Base-by-base conservation (phyloP, 2,113 vertebrate species). In the Lagopus muta region DNA sequence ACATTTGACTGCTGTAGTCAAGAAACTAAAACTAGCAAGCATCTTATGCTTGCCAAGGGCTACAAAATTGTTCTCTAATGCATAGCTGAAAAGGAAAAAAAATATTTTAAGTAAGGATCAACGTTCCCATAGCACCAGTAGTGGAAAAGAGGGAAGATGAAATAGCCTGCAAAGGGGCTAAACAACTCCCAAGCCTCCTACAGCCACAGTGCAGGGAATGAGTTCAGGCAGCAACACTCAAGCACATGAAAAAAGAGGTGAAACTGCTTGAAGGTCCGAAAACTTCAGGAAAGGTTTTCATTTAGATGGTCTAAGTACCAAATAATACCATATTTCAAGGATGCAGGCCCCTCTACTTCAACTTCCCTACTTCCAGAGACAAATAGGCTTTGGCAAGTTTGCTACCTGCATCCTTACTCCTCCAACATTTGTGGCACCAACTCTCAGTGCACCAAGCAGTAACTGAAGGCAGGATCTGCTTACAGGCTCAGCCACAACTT, bases 31-130 rank as follows among this genome's bases (percentile, higher is more conserved):
- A 25, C 30, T 66, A 75, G 36, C 0, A 0, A 92, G 18, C 20
- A 34, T 45, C 12, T 67, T 16, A 2, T 32, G 12, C 8, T 55
- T 27, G 92, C 32, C 34, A 32, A 0, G 0, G 27, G 12, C 8
- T 60, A 75, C 61, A 82, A 1, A 6, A 36, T 57, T 13, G 10
- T 17, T 17, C 57, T 75, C 67, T 83, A 80, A 77, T 6, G 34
- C 1, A 38, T 45, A 19, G 50, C 6, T 73, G 36, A 54, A 52
- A 64, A 74, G 62, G 38, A 62, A 67, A 12, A 52, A 16, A 43
- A 42, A 32, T 27, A n/a, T 16, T 71, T 81, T 65, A 69, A 65
- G 21, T 36, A 52, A 65, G 2, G 6, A 76, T 34, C n/a, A 28
- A 8, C 8, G 10, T 9, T 82, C 13, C 22, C 13, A 10, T 40